Conservation (phyloP, 64 coral and sea anemone species). For the Dendrophyllia cribrosa region DNA sequence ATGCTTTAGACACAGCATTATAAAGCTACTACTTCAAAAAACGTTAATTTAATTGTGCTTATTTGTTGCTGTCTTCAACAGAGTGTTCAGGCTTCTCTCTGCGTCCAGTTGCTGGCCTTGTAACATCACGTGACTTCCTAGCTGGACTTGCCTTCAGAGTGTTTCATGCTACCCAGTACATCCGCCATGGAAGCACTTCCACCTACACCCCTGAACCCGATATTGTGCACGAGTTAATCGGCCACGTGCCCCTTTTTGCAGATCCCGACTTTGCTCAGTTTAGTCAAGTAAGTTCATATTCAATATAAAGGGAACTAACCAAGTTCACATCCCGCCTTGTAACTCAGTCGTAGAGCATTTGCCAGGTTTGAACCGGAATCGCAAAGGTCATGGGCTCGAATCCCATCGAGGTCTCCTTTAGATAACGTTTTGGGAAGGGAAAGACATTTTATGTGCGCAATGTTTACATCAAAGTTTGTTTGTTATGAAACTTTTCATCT, state of each 20-base stretch:
- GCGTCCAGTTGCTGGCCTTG: slow-evolving; percentile 75
- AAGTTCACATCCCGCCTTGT: too few species aligned
- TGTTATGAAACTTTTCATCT: background rate
- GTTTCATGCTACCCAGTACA: slow-evolving; percentile 87
- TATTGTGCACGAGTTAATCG: slow-evolving; percentile 94
- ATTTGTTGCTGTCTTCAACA: background rate
- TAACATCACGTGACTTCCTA: slow-evolving; percentile 84
- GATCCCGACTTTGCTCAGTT: slow-evolving; percentile 97
- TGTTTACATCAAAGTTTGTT: background rate
- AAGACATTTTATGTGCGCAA: too few species aligned
- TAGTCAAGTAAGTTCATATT: slow-evolving; percentile 60
- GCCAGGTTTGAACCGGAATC: too few species aligned
- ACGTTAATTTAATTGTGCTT: background rate
- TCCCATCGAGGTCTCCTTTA: too few species aligned
- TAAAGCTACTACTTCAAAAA: too few species aligned
- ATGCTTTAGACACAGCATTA: too few species aligned
- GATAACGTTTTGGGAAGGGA: too few species aligned
- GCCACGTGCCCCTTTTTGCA: slow-evolving; percentile 95
- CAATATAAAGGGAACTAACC: too few species aligned
- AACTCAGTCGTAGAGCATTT: too few species aligned
- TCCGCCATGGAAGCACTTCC: slow-evolving; percentile 70
- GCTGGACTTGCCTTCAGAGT: slow-evolving; percentile 85
- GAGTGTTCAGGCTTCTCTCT: slow-evolving; percentile 78
- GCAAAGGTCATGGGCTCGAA: too few species aligned
- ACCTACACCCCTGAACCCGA: slow-evolving; percentile 92